A percentile compares a stretch with the other conserved stretches of the same genome.
These are phyloP conservation scores for Eremophila alpestris DNA, from an alignment of 2,797 vertebrate genomes.

Conservation along the genomic window DNA sequence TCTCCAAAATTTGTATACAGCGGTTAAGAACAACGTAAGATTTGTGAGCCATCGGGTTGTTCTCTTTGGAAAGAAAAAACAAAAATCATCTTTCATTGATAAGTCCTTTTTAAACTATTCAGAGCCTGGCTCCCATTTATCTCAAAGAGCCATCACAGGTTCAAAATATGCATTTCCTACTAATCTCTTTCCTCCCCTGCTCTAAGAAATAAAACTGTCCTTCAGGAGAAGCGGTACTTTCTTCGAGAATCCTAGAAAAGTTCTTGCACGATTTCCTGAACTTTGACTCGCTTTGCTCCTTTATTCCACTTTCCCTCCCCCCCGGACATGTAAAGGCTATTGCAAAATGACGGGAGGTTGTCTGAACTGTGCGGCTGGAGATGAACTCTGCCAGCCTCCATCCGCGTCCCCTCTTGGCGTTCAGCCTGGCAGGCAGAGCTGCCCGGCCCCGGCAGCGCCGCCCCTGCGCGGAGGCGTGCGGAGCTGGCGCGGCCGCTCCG, in stretches of 20 bases:
- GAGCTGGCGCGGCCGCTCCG: not conserved
- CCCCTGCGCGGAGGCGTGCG: not conserved
- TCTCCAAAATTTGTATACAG: not conserved
- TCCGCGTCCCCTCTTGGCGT: not conserved
- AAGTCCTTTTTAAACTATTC: not conserved
- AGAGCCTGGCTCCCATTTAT: not conserved
- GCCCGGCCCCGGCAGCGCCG: not conserved
- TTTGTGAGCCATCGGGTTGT: not conserved
- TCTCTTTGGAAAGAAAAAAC: not conserved
- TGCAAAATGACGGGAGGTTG: not conserved
- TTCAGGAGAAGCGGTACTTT: not conserved
- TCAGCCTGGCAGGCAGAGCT: not conserved
- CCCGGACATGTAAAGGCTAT: not conserved
- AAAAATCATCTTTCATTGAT: not conserved
- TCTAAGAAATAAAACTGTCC: not conserved
- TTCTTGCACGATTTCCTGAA: not conserved
- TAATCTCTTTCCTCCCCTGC: not conserved
- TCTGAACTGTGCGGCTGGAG: not conserved
- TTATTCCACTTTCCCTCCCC: rapidly evolving
- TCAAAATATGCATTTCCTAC: not conserved
- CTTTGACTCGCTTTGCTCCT: not conserved
- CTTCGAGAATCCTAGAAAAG: not conserved
- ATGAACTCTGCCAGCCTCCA: not conserved
- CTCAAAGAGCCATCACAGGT: not conserved
- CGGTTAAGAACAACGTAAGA: not conserved